Conservation (phyloP, 2,888 invertebrate genomes). For the Scaptomyza parva region DNA sequence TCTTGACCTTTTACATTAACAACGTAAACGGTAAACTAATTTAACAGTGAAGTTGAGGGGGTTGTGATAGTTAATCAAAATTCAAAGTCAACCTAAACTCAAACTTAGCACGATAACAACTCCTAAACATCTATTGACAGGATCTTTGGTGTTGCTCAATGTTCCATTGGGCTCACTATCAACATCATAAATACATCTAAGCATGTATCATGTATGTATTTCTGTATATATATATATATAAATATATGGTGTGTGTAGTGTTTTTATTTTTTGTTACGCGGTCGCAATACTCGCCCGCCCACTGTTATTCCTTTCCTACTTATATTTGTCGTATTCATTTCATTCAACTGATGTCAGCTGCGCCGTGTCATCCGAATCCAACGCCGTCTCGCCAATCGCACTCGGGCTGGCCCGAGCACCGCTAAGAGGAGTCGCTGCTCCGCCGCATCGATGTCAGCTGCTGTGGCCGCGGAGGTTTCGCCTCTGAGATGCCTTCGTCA, state of each 20-base stretch:
- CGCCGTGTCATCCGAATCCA: constrained; percentile 8
- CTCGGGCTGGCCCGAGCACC: constrained; percentile 32
- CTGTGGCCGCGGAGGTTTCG: not conserved
- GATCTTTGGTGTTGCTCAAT: constrained; percentile 66
- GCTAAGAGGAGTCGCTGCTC: constrained; percentile 41
- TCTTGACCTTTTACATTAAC: constrained; percentile 32
- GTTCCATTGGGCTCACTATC: constrained; percentile 50
- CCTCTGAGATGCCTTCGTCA: constrained; percentile 59
- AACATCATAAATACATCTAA: constrained; percentile 23
- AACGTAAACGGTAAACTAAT: constrained; percentile 47
- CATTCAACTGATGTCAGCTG: constrained; percentile 37
- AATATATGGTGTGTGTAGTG: constrained; percentile 1
- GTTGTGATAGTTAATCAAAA: constrained; percentile 18
- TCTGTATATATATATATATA: constrained; percentile 4
- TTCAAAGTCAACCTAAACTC: constrained; percentile 26
- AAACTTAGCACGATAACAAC: constrained; percentile 39
- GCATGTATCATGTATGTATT: not conserved
- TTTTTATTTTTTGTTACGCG: constrained; percentile 18
- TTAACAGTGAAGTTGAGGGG: constrained; percentile 7
- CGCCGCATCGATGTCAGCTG: constrained; percentile 12
- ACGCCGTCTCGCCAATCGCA: not conserved
- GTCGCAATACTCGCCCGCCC: constrained; percentile 2
- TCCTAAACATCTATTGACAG: constrained; percentile 47
- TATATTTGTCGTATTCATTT: constrained; percentile 2
- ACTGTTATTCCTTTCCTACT: constrained; percentile 1